Conservation (phyloP, 53 echinoderm and acorn worm genomes). For the Holothuria leucospilota region DNA sequence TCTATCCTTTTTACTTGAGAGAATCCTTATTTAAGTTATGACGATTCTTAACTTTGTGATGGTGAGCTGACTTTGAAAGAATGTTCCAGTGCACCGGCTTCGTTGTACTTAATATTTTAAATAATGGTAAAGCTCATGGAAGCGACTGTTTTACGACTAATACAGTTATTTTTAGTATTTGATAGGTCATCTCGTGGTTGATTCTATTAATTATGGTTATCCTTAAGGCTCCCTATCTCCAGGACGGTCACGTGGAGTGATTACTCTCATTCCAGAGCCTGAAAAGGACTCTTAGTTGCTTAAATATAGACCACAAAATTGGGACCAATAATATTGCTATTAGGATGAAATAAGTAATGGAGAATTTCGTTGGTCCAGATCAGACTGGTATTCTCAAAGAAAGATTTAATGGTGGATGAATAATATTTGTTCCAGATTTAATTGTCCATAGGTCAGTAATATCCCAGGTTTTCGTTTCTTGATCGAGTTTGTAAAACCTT, state of each 20-base stretch:
- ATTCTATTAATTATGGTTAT: too few relatives aligned
- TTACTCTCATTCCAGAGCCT: too few relatives aligned
- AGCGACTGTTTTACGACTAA: neutral
- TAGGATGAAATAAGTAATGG: neutral
- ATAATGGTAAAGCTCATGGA: too few relatives aligned
- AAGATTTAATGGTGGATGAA: too few relatives aligned
- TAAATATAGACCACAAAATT: slow-evolving; percentile 26
- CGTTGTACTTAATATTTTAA: neutral
- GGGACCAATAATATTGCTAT: slow-evolving; percentile 6
- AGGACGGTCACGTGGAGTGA: slow-evolving; percentile 5
- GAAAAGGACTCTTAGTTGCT: slow-evolving; percentile 1
- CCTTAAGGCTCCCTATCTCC: too few relatives aligned
- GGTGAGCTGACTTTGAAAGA: neutral
- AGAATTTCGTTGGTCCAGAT: neutral
- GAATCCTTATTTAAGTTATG: too few relatives aligned
- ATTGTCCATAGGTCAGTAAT: too few relatives aligned
- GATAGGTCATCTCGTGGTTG: too few relatives aligned
- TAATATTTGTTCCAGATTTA: too few relatives aligned
- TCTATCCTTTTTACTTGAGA: neutral
- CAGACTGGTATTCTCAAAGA: too few relatives aligned
- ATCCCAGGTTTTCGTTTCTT: too few relatives aligned
- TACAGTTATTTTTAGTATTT: neutral
- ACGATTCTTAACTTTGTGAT: neutral
- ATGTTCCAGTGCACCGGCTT: neutral
- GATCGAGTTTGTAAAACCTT: too few relatives aligned